A percentile compares a stretch with the other conserved stretches of the same genome.
These are phyloP conservation scores for Nycteola revayana DNA, from an alignment of 2,888 invertebrate genomes.

Conservation along the genomic window DNA sequence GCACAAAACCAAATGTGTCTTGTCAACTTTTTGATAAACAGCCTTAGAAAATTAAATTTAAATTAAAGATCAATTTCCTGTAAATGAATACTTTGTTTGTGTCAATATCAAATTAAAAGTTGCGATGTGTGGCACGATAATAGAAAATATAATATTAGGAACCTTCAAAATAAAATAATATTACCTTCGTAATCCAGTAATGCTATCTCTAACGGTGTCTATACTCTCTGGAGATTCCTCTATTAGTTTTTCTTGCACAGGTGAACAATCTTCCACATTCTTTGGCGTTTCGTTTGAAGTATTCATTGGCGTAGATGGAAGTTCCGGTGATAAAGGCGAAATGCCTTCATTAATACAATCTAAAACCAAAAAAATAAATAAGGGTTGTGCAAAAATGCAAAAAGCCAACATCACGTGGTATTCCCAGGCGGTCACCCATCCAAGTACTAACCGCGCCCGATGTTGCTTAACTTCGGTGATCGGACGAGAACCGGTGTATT, in stretches of 20 bases:
- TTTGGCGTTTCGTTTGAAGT: conserved; percentile 29
- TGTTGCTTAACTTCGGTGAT: conserved; percentile 76
- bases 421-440: conserved; percentile 69
- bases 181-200: conserved; percentile 50
- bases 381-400: conserved; percentile 36
- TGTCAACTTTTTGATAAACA: too few relatives aligned
- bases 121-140: too few relatives aligned
- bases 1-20: too few relatives aligned
- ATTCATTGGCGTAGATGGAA: conserved; percentile 33
- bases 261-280: conserved; percentile 25
- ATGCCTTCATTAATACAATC: conserved; percentile 19
- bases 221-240: conserved; percentile 41
- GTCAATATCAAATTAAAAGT: too few relatives aligned
- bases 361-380: conserved; percentile 9
- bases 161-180: too few relatives aligned
- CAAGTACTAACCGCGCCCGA: conserved; percentile 71
- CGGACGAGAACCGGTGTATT: conserved; percentile 74
- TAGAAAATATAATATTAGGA: too few relatives aligned
- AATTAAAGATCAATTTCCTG: too few relatives aligned
- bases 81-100: too few relatives aligned
- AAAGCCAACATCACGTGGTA: conserved; percentile 59
- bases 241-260: conserved; percentile 21
- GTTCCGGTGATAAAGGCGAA: conserved; percentile 28
- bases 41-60: too few relatives aligned
- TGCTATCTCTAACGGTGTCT: conserved; percentile 43